Base-by-base conservation (phyloP, 2,113 vertebrate genomes). In the Seriola rivoliana region DNA sequence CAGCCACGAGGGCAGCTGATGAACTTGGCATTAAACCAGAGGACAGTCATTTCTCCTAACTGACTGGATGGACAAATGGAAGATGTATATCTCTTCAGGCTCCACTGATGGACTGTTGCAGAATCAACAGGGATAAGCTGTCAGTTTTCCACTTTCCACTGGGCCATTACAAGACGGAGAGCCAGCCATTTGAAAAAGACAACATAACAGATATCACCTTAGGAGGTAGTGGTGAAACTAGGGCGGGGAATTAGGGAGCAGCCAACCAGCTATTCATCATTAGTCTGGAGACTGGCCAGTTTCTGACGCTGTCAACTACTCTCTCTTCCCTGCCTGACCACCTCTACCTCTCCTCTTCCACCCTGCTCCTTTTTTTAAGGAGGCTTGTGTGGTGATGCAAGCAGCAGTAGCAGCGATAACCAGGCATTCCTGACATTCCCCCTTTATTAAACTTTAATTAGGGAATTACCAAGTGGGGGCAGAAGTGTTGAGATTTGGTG, bases 371-470 rank as follows among this genome's bases (percentile, higher is more conserved):
- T 36, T 36, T 29, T 67, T 42, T n/a, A 65, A n/a, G 64, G 36
- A 80, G 36, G 55, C 14, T 29, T 29, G 29, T 0, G 25, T 38
- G 44, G 46, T 23, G 38, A 82, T 46, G 12, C 32, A 44, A 52
- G 57, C 21, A 82, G 68, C 48, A 66, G 73, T 55, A 60, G 42
- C 50, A 52, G 65, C 71, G 82, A 55, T 76, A 86, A 75, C 66
- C 74, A 40, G 64, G 50, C 88, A 78, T 94, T 94, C 92, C 88
- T 80, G 76, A 91, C 90, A 94, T 92, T 93, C 89, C 82, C 38
- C 59, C 42, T 91, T 93, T 91, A 94, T 94, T 90, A 90, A 90
- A 93, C 23, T 90, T 91, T 91, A 94, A 92, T 93, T 81, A 82
- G 57, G 76, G 90, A 90, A 92, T 93, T 90, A 92, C 86, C 58